A percentile compares a stretch with the other conserved stretches of the same genome.
phyloP scores from a whole-genome alignment of 2,888 invertebrate genomes.

The Orthosia gracilis region DNA sequence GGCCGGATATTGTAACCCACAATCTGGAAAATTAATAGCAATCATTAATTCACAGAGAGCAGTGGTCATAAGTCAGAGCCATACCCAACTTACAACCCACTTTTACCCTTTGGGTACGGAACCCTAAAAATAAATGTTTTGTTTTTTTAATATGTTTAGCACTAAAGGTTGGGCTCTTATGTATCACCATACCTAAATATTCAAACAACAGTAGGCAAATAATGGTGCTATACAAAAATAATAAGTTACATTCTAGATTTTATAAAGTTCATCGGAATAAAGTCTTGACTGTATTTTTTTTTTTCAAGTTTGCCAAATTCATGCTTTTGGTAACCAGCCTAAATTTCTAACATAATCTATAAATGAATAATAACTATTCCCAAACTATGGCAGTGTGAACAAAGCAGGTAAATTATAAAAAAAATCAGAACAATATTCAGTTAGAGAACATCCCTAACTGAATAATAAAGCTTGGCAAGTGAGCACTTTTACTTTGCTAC shows the following conservation, averaged over 20 bases:
- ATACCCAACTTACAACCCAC: too few relatives aligned
- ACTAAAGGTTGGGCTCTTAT: too few relatives aligned
- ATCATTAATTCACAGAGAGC: not conserved
- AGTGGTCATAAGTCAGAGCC: too few relatives aligned
- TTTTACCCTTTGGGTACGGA: too few relatives aligned
- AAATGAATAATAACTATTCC: not conserved
- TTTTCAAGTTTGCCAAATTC: not conserved
- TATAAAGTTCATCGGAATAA: too few relatives aligned
- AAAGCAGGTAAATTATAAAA: not conserved
- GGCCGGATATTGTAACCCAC: conserved; percentile 89
- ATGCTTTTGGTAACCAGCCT: not conserved
- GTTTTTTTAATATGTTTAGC: too few relatives aligned
- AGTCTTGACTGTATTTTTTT: not conserved
- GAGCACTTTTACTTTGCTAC: not conserved
- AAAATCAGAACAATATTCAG: not conserved
- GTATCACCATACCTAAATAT: not conserved
- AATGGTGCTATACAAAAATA: not conserved
- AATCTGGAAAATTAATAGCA: conserved; percentile 78
- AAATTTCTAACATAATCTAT: not conserved
- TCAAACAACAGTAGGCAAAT: not conserved
- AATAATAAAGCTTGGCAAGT: too few relatives aligned
- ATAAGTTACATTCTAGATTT: too few relatives aligned
- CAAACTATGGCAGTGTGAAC: not conserved
- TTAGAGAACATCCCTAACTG: too few relatives aligned
- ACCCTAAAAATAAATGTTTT: too few relatives aligned